Conservation (phyloP, 2,113 vertebrate species). For the Albula glossodonta region DNA sequence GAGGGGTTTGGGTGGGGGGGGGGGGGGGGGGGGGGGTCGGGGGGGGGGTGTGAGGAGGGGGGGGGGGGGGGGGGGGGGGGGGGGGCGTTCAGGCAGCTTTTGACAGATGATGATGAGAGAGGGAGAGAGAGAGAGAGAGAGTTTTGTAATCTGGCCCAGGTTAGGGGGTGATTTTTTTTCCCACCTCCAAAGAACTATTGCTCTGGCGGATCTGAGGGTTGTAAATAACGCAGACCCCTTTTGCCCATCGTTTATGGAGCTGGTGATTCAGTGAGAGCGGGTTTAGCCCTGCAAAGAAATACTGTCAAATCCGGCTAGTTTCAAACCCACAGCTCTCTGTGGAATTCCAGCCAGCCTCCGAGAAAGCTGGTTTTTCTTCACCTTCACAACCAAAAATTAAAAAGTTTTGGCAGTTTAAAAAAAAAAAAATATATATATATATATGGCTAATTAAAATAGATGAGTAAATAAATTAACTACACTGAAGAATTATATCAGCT, state of each 20-base stretch:
- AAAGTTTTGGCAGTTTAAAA: constrained; percentile 9
- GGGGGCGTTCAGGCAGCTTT: not conserved
- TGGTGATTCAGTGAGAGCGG: constrained; percentile 34
- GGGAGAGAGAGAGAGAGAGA: not conserved
- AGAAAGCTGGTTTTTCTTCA: constrained; percentile 10
- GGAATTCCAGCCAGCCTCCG: constrained; percentile 9
- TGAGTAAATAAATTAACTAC: not conserved
- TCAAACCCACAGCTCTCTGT: constrained; percentile 26
- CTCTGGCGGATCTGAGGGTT: constrained; percentile 25
- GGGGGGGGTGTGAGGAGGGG: not conserved
- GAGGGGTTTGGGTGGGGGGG: constrained; percentile 36
- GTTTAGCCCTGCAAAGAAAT: constrained; percentile 29
- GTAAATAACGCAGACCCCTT: constrained; percentile 36
- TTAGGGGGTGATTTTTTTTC: not conserved
- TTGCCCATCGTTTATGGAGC: constrained; percentile 43
- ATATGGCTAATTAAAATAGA: not conserved
- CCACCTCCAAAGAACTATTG: constrained; percentile 18
- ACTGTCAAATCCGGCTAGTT: constrained; percentile 38
- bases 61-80: not conserved
- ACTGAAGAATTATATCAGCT: not conserved
- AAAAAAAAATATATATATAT: not conserved
- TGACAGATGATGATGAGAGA: constrained; percentile 12
- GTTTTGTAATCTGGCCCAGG: constrained; percentile 14
- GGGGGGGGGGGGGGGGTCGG: not conserved
- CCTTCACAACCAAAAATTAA: constrained; percentile 4